These are phyloP conservation scores for Xestobium rufovillosum DNA, from an alignment of 2,888 invertebrate species.

Conservation along the genomic window DNA sequence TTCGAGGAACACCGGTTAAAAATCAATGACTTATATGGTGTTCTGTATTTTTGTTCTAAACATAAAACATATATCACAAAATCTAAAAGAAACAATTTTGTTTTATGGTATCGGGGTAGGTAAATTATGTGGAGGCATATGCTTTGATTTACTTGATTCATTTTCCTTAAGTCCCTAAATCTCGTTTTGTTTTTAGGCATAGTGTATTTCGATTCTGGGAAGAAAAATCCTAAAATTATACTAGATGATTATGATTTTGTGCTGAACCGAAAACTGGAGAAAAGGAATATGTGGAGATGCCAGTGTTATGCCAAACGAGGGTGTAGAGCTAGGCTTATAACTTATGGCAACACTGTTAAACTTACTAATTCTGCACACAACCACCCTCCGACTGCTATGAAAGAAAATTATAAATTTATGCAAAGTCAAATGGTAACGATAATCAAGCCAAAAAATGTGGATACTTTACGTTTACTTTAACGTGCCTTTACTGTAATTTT, in stretches of 20 bases:
- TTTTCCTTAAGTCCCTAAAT: no score
- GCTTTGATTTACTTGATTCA: no score
- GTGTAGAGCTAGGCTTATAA: conserved; percentile 23
- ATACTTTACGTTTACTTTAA: conserved; percentile 6
- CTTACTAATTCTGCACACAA: conserved; percentile 18
- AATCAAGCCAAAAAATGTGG: neutral
- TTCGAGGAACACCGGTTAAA: no score
- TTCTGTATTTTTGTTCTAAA: no score
- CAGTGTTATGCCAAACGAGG: conserved; percentile 22
- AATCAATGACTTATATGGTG: no score
- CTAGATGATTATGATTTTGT: conserved; percentile 26
- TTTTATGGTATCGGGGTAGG: no score
- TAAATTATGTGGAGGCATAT: no score
- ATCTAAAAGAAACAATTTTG: no score
- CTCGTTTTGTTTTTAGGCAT: conserved; percentile 22
- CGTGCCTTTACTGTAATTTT: conserved; percentile 18
- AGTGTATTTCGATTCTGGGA: conserved; percentile 25
- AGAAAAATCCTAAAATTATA: conserved; percentile 30
- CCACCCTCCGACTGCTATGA: conserved; percentile 14
- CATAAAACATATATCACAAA: no score
- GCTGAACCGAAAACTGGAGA: conserved; percentile 6
- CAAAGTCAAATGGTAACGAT: neutral
- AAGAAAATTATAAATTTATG: conserved; percentile 4
- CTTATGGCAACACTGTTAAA: conserved; percentile 19
- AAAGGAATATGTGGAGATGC: conserved; percentile 24